Percentiles rank a stretch among this genome's conserved stretches.
Evolutionary conservation across 2,797 vertebrate genomes (phyloP).

Genomic region (Epinephelus coioides): DNA sequence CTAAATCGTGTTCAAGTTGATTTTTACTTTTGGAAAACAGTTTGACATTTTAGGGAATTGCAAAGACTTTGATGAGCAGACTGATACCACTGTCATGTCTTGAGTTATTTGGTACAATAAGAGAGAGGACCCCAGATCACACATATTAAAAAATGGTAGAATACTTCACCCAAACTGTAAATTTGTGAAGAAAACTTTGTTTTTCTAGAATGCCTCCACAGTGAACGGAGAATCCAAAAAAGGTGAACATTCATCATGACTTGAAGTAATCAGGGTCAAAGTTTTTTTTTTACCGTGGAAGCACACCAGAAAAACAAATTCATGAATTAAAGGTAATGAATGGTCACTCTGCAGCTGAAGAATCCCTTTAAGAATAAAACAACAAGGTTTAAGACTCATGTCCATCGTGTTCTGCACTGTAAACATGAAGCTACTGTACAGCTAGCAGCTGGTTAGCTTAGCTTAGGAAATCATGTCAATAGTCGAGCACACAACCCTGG

Average conservation of each 20-base stretch:
- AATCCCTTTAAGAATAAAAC: no score
- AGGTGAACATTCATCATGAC: no score
- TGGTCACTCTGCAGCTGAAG: no score
- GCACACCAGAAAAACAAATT: no score
- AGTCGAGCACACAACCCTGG: neutral
- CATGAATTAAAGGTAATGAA: no score
- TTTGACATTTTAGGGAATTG: conserved; percentile 12
- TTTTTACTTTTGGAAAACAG: conserved; percentile 18
- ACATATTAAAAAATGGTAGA: neutral
- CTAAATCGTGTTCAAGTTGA: conserved; percentile 20
- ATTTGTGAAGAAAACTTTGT: no score
- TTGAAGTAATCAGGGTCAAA: no score
- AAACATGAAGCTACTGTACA: neutral
- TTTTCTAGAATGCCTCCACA: no score
- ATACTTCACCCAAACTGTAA: no score
- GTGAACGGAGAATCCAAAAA: no score
- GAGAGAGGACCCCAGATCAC: neutral
- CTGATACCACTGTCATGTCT: conserved; percentile 3
- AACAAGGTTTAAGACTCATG: neutral
- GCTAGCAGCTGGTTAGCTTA: conserved; percentile 6
- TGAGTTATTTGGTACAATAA: neutral
- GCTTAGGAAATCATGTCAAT: neutral
- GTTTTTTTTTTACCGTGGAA: no score
- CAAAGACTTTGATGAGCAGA: neutral
- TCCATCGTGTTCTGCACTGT: neutral